Conservation (phyloP, 2,888 invertebrate species). For the Lasioglossum leucozonium region DNA sequence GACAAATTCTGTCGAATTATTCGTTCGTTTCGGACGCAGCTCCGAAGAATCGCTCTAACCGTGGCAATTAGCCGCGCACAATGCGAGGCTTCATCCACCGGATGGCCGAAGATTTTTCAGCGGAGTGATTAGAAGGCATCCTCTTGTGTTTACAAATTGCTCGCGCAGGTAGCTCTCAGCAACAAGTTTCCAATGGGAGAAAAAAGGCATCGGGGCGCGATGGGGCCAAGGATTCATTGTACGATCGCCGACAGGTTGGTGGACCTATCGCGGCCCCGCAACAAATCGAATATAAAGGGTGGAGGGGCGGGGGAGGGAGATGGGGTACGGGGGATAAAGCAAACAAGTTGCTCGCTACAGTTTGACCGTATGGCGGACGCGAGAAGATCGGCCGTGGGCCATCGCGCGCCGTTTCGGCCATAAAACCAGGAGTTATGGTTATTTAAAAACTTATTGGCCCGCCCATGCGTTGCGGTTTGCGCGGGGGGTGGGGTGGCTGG, state of each 20-base stretch:
- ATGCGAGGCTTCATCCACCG: background rate
- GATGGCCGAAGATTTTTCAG: background rate
- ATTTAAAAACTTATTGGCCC: slow-evolving; percentile 84
- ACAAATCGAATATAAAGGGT: slow-evolving; percentile 62
- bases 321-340: slow-evolving; percentile 57
- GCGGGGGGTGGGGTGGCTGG: slow-evolving; percentile 41
- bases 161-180: background rate
- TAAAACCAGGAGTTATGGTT: slow-evolving; percentile 83
- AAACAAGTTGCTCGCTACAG: slow-evolving; percentile 79
- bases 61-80: background rate
- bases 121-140: slow-evolving; percentile 7
- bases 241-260: slow-evolving; percentile 34
- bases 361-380: slow-evolving; percentile 68
- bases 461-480: slow-evolving; percentile 80
- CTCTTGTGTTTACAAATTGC: slow-evolving; percentile 1
- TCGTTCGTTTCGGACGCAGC: background rate
- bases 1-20: background rate
- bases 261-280: slow-evolving; percentile 48
- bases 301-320: background rate
- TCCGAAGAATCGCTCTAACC: background rate
- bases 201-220: background rate
- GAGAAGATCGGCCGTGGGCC: slow-evolving; percentile 61
- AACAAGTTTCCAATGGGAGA: background rate
- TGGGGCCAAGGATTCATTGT: slow-evolving; percentile 6
- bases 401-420: slow-evolving; percentile 77